A percentile compares a stretch with the other conserved stretches of the same genome.
Evolutionary conservation across 2,888 invertebrate species (phyloP).

Genomic region (Scaptomyza tumidula): DNA sequence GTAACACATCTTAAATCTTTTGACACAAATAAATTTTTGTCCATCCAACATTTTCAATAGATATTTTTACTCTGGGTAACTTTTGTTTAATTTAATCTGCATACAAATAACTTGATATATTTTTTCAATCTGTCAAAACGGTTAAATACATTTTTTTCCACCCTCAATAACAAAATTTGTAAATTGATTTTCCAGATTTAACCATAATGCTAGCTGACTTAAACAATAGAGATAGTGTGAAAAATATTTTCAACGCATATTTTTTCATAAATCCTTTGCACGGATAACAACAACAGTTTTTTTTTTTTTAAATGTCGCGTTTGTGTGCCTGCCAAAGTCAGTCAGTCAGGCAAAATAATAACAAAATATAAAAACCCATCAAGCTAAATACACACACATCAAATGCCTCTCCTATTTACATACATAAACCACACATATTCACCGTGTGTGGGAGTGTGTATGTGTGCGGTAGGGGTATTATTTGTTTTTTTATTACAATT

Average conservation of each 20-base stretch:
- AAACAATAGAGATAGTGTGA: conserved; percentile 6
- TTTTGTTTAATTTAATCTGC: background rate
- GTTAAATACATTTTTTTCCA: conserved; percentile 14
- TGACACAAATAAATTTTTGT: too few relatives aligned
- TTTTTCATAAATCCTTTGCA: background rate
- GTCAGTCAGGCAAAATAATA: background rate
- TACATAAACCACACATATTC: conserved; percentile 8
- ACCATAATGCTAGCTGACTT: conserved; percentile 9
- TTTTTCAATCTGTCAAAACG: background rate
- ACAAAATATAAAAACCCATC: conserved; percentile 40
- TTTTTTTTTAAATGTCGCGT: conserved; percentile 22
- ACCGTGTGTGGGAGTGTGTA: background rate
- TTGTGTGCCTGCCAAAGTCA: background rate
- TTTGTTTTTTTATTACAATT: conserved; percentile 47
- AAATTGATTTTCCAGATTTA: conserved; percentile 2
- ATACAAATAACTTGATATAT: background rate
- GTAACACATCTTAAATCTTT: too few relatives aligned
- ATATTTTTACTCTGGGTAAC: too few relatives aligned
- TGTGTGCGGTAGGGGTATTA: conserved; percentile 12
- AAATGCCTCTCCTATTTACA: conserved; percentile 38
- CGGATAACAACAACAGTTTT: conserved; percentile 3
- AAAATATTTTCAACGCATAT: background rate
- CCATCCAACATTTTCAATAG: too few relatives aligned
- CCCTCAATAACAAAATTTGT: background rate
- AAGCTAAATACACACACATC: conserved; percentile 43